Evolutionary conservation across 1,140 invertebrate genomes (phyloP).

Genomic region (Bilobella aurantiaca): DNA sequence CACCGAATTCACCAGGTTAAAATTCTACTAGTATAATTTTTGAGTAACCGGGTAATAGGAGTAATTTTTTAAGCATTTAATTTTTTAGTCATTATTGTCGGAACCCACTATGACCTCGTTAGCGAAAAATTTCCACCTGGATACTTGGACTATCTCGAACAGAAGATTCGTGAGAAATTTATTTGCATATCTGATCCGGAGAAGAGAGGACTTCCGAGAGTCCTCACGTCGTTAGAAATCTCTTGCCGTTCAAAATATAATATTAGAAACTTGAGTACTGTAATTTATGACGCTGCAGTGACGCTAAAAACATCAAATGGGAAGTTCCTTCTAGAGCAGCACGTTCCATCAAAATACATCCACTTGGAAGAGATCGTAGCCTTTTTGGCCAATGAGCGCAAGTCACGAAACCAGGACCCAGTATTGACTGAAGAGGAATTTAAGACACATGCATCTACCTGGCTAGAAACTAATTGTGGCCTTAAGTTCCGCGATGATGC

Average conservation of each 20-base stretch:
- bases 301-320: conserved; percentile 70
- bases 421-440: conserved; percentile 81
- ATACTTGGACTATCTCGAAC: conserved; percentile 73
- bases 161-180: conserved; percentile 73
- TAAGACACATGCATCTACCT: conserved; percentile 42
- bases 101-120: conserved; percentile 86
- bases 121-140: conserved; percentile 55
- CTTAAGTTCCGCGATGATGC: conserved; percentile 31
- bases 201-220: conserved; percentile 85
- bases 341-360: conserved; percentile 90
- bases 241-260: conserved; percentile 79
- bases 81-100: conserved; percentile 76
- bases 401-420: conserved; percentile 58
- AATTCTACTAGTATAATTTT: not conserved
- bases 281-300: conserved; percentile 89
- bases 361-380: conserved; percentile 84
- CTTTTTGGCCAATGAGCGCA: conserved; percentile 60
- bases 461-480: conserved; percentile 30
- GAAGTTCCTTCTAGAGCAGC: conserved; percentile 80
- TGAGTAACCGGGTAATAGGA: not conserved
- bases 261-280: conserved; percentile 77
- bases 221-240: conserved; percentile 78
- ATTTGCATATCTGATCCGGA: conserved; percentile 90
- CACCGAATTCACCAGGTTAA: conserved; percentile 68
- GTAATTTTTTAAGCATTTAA: not conserved